phyloP scores from a whole-genome alignment of 2,113 vertebrate genomes.

The Sebastes fasciatus region DNA sequence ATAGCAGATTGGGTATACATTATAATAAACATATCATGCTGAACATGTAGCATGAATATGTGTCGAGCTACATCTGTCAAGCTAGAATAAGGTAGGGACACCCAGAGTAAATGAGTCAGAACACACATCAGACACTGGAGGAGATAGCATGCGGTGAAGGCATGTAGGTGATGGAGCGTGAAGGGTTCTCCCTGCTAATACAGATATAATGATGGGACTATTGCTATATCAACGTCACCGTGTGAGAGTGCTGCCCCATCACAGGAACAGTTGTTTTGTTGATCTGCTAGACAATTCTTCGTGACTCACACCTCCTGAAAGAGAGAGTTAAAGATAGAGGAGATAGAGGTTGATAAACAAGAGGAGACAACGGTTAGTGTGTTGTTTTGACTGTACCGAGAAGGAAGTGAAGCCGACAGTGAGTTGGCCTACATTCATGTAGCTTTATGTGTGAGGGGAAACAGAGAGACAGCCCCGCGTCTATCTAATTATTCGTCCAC shows the following conservation, averaged over 20 bases:
- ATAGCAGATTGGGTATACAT: neutral
- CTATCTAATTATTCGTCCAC: constrained; percentile 47
- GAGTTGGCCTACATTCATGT: constrained; percentile 66
- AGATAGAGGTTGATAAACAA: constrained; percentile 59
- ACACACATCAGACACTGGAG: constrained; percentile 30
- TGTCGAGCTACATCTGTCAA: constrained; percentile 62
- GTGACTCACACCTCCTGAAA: constrained; percentile 71
- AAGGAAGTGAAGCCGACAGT: constrained; percentile 49
- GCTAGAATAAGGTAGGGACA: constrained; percentile 28
- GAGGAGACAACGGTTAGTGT: constrained; percentile 39
- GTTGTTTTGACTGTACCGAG: constrained; percentile 56
- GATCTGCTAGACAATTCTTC: constrained; percentile 41
- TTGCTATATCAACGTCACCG: constrained; percentile 26
- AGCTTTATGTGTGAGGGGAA: constrained; percentile 30
- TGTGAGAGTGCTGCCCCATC: constrained; percentile 14
- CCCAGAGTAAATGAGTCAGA: constrained; percentile 36
- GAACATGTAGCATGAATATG: constrained; percentile 3
- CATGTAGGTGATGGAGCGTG: constrained; percentile 76
- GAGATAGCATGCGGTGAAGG: constrained; percentile 45
- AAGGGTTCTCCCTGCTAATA: constrained; percentile 69
- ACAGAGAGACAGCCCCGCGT: constrained; percentile 39
- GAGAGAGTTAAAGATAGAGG: constrained; percentile 56
- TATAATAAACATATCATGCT: constrained; percentile 37
- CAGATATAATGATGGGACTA: constrained; percentile 75
- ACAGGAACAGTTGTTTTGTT: constrained; percentile 24